Conservation (phyloP, 2,888 invertebrate species). For the Ormyrus thymus region DNA sequence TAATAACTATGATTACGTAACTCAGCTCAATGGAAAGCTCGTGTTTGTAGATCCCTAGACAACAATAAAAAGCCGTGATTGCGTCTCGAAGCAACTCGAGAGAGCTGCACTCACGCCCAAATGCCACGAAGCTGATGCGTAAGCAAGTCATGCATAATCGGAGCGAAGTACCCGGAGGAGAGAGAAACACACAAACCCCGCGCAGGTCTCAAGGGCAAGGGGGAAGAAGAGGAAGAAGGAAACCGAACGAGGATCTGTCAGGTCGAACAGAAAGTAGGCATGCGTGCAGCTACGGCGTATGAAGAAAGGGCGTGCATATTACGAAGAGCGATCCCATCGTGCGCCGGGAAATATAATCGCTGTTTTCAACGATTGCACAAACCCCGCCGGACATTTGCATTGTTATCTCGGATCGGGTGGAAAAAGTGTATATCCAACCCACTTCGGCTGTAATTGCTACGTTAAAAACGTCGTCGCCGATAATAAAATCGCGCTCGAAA, state of each 20-base stretch:
- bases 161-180: background rate
- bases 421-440: too few species aligned
- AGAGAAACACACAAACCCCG: background rate
- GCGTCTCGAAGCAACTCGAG: background rate
- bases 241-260: conserved; percentile 20
- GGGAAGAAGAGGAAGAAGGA: background rate
- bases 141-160: conserved; percentile 2
- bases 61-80: background rate
- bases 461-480: too few species aligned
- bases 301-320: conserved; percentile 40
- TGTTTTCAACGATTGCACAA: too few species aligned
- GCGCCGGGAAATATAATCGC: too few species aligned
- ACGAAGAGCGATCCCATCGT: background rate
- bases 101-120: background rate
- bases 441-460: too few species aligned
- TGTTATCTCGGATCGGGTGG: too few species aligned
- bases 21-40: background rate
- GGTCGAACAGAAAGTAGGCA: conserved; percentile 30
- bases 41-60: background rate
- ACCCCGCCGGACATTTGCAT: too few species aligned
- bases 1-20: conserved; percentile 6
- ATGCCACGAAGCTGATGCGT: conserved; percentile 17
- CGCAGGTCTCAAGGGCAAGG: conserved; percentile 7
- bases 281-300: conserved; percentile 6
- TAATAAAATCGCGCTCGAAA: too few species aligned